Evolutionary conservation across 2,113 vertebrate genomes (phyloP), one percentile per base, ranked within the genome.

Genomic region (Dipodomys merriami): DNA sequence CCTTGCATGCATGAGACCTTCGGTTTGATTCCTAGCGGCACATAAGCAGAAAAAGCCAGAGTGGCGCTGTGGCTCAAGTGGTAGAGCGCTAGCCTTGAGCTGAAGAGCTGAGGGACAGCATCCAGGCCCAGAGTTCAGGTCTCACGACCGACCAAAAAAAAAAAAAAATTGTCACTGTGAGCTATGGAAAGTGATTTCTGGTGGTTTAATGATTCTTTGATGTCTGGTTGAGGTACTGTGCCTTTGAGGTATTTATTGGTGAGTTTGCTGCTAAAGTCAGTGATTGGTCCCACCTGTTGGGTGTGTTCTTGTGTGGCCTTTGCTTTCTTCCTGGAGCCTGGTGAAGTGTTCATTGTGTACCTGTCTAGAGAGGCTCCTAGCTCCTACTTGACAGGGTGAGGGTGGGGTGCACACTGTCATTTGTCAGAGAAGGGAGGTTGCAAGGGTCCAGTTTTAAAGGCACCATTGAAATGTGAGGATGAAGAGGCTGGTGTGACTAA

Each of bases 321-420:
- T 20, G 29, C 25, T 49, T 39, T 39, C 30, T 22, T 12, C 1
- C 7, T n/a, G 19, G 46, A 22, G 46, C 53, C n/a, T 67, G n/a
- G 18, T 0, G 6, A n/a, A 23, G 6, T 12, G 44, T 16, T 2
- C 2, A 27, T 19, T 13, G 19, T 10, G 1, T 29, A 57, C 72
- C 9, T 35, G 33, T 44, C 68, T 85, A 57, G 67, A 73, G 33
- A 33, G 65, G 33, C 53, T 44, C 46, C 33, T 25, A 1, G 19
- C 46, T 33, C 39, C 67, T 49, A 39, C 23, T 15, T 2, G 6
- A 33, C 83, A 8, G n/a, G 57, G 76, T 7, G 22, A 12, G 35
- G 23, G 67, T 9, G 6, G 10, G 67, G 12, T 69, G 29, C 0
- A 5, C 13, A 44, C 60, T 27, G 27, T 46, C n/a, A 0, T 60